A percentile compares a stretch with the other conserved stretches of the same genome.
phyloP scores from a whole-genome alignment of 2,888 invertebrate genomes.

The Metopia argyrocephala region DNA sequence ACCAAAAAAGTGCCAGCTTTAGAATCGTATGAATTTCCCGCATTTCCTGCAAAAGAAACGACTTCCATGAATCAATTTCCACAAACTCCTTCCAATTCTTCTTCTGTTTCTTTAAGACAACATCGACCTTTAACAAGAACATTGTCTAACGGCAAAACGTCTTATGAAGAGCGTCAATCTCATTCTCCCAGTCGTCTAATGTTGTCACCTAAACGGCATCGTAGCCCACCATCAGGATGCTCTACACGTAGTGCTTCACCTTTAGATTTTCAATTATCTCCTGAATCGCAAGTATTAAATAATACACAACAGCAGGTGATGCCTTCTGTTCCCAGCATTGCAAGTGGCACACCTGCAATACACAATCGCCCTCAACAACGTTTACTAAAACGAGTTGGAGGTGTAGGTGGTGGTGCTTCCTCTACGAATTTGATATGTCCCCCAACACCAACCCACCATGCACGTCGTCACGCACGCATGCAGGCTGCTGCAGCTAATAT shows the following conservation, averaged over 20 bases:
- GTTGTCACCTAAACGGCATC: conserved; percentile 73
- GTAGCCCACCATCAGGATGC: conserved; percentile 78
- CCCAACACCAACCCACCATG: conserved; percentile 92
- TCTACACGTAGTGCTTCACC: conserved; percentile 78
- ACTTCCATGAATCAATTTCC: conserved; percentile 48
- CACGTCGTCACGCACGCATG: conserved; percentile 81
- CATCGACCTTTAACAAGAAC: conserved; percentile 86
- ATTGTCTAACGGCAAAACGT: conserved; percentile 81
- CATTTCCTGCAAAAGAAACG: conserved; percentile 71
- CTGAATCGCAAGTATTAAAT: conserved; percentile 60
- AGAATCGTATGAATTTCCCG: conserved; percentile 76
- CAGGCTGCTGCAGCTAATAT: conserved; percentile 67
- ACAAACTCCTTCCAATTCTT: conserved; percentile 55
- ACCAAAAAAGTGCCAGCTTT: conserved; percentile 78
- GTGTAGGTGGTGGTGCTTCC: conserved; percentile 65
- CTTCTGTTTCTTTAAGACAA: conserved; percentile 73
- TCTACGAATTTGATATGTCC: conserved; percentile 85
- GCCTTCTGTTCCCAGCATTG: conserved; percentile 25
- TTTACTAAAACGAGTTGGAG: conserved; percentile 81
- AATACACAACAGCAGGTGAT: conserved; percentile 6
- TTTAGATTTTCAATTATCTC: conserved; percentile 73
- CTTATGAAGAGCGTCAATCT: conserved; percentile 65
- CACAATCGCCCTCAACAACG: conserved; percentile 82
- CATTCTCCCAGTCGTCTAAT: conserved; percentile 71
- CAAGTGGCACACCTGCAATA: conserved; percentile 51